Percentiles rank a stretch among this genome's conserved stretches.
phyloP scores from a whole-genome alignment of 2,113 vertebrate species.

The Anhinga anhinga region DNA sequence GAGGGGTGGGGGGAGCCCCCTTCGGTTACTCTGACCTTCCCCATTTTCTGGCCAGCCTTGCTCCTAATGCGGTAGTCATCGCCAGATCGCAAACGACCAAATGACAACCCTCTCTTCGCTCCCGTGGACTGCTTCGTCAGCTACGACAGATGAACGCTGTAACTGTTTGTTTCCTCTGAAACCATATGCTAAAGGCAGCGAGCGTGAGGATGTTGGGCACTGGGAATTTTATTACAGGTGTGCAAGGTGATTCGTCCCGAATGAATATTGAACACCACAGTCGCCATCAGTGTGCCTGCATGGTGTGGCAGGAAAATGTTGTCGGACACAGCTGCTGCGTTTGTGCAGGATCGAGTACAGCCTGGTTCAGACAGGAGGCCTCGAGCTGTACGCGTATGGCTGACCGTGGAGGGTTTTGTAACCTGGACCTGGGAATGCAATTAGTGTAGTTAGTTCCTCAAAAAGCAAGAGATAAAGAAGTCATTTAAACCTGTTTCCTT shows the following conservation, averaged over 20 bases:
- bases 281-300: fast-evolving
- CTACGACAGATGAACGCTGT: background rate
- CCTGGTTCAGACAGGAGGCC: background rate
- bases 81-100: background rate
- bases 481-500: background rate
- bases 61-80: background rate
- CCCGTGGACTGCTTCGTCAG: background rate
- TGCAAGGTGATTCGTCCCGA: background rate
- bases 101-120: background rate
- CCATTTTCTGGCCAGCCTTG: background rate
- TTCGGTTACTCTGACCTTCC: background rate
- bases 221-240: background rate
- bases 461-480: background rate
- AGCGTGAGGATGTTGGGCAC: background rate
- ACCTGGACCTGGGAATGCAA: background rate
- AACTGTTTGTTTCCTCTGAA: background rate
- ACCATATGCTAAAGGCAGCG: background rate
- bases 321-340: background rate
- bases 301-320: background rate
- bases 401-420: fast-evolving
- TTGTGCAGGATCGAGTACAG: background rate
- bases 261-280: background rate
- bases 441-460: background rate
- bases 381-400: fast-evolving
- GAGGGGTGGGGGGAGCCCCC: no score